Conservation (phyloP, 1,140 invertebrate genomes). For the Euglossa dilemma region DNA sequence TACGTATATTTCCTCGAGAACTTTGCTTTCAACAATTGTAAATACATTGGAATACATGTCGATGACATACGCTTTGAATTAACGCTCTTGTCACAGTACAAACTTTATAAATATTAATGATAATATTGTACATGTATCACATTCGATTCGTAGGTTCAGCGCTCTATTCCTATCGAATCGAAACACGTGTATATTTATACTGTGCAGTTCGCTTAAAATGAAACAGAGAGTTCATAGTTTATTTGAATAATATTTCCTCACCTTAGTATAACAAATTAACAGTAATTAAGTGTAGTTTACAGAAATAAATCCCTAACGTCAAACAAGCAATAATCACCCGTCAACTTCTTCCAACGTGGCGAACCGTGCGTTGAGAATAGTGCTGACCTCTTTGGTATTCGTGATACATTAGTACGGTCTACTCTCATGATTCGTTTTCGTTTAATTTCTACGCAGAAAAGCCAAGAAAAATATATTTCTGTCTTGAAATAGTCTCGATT, state of each 20-base stretch:
- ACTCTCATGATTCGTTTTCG: not conserved
- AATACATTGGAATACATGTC: not conserved
- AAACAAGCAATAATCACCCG: conserved; percentile 73
- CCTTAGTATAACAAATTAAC: conserved; percentile 53
- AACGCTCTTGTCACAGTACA: not conserved
- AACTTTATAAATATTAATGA: conserved; percentile 1
- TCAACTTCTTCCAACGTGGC: conserved; percentile 82
- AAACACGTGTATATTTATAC: conserved; percentile 18
- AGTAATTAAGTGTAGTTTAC: conserved; percentile 58
- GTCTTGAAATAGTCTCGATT: not conserved
- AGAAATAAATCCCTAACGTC: conserved; percentile 65
- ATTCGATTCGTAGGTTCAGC: conserved; percentile 33
- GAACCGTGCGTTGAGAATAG: conserved; percentile 57
- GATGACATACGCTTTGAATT: not conserved
- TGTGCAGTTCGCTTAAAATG: not conserved
- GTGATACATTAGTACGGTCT: conserved; percentile 8
- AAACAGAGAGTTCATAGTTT: not conserved
- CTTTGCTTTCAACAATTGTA: not conserved
- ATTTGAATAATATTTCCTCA: conserved; percentile 47
- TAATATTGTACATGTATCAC: conserved; percentile 4
- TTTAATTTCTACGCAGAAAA: not conserved
- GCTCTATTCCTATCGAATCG: conserved; percentile 42
- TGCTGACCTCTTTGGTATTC: conserved; percentile 50
- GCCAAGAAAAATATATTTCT: not conserved
- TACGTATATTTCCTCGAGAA: not conserved